Conservation (phyloP, 1,140 invertebrate genomes). For the Proctacanthus coquilletti region DNA sequence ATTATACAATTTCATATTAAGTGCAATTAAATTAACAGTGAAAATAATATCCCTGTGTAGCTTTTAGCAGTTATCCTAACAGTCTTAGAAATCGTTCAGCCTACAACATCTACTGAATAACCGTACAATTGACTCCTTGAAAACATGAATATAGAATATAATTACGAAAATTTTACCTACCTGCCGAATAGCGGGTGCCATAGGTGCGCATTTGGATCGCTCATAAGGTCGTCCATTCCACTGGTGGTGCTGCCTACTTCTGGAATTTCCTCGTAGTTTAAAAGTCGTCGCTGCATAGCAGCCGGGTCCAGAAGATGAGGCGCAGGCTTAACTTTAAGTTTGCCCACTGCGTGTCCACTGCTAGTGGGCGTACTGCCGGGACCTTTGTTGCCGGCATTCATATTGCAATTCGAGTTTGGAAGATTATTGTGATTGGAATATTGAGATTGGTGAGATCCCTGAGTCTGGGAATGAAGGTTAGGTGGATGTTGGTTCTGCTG, state of each 20-base stretch:
- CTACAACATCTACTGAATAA: too few relatives aligned
- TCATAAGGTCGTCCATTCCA: slow-evolving; percentile 26
- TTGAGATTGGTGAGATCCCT: background rate
- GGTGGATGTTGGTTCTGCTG: slow-evolving; percentile 9
- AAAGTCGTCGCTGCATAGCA: slow-evolving; percentile 4
- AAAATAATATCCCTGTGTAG: too few relatives aligned
- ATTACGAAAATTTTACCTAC: slow-evolving; percentile 29
- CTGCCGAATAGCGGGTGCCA: slow-evolving; percentile 57
- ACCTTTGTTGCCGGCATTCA: background rate
- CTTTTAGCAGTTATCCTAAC: too few relatives aligned
- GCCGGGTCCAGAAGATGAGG: slow-evolving; percentile 13
- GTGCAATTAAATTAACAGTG: too few relatives aligned
- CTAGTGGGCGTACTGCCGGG: background rate
- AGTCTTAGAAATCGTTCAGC: too few relatives aligned
- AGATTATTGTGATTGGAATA: background rate
- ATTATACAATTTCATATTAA: too few relatives aligned
- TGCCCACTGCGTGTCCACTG: slow-evolving; percentile 19
- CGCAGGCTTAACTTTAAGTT: slow-evolving; percentile 20
- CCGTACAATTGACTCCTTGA: too few relatives aligned
- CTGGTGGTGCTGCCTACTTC: slow-evolving; percentile 41
- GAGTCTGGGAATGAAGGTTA: background rate
- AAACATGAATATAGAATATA: slow-evolving; percentile 5
- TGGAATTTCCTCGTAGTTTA: slow-evolving; percentile 31
- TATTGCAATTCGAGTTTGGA: slow-evolving; percentile 1
- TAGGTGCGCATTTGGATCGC: slow-evolving; percentile 38